Evolutionary conservation across 2,888 invertebrate species (phyloP), one percentile per base, ranked within the genome.

Genomic region (Melanotus villosus): DNA sequence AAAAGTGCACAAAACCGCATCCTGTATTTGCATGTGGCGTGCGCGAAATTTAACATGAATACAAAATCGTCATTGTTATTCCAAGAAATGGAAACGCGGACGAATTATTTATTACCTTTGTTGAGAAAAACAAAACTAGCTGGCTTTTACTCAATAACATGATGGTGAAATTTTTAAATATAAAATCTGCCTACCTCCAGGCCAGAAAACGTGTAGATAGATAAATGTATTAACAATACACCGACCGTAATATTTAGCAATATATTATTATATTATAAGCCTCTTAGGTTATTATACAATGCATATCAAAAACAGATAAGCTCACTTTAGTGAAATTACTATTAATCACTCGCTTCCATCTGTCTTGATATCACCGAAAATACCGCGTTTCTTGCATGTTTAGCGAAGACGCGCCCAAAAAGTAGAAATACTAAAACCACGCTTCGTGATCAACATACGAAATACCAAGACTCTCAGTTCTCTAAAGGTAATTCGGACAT

Each of bases 381-480:
- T 18, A 43, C 9, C 10, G 43, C 43, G 10, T 43, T 2, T 19
- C 1, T n/a, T 34, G 16, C 18, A 43, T 43, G 43, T 43, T 19
- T 43, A 19, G 7, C 18, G 19, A 9, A 43, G 43, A 43, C 43
- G 43, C 43, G 43, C 43, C 43, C 43, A 43, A 43, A 43, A 43
- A 43, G 7, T 16, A 34, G 16, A 43, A 19, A 43, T 43, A 19
- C 43, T 19, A 16, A 18, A 43, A 43, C 19, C 43, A 43, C 19
- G 43, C 18, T 43, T 43, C 43, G 19, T 43, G 18, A 7, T 9
- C 43, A 43, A 41, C 41, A 41, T 41, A 41, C 41, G 43, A 43
- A 43, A 43, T 43, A 41, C 43, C 43, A 9, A 43, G 43, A 43
- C 18, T 43, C 19, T 43, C 43, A 43, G 43, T 43, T 43, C 43